A percentile compares a stretch with the other conserved stretches of the same genome.
Conservation (phyloP, 30 jellyfish, hydroid and myxozoan species). For the Pelagia noctiluca region DNA sequence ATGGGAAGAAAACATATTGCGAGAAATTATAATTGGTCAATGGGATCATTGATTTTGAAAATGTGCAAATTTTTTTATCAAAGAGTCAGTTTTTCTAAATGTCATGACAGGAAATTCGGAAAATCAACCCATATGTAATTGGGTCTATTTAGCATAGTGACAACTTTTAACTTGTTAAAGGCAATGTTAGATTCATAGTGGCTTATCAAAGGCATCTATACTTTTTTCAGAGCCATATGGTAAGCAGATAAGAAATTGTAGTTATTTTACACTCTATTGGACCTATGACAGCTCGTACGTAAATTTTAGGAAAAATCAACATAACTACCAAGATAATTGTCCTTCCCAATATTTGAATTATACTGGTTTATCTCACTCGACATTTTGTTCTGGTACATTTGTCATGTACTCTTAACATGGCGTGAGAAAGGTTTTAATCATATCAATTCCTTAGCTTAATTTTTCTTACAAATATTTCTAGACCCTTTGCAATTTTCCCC, state of each 20-base stretch:
- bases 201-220: too few relatives aligned
- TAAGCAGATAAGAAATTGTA: too few relatives aligned
- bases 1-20: not conserved
- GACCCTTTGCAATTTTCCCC: slow-evolving; percentile 3
- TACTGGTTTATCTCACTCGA: not conserved
- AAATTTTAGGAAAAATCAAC: too few relatives aligned
- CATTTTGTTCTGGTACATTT: not conserved
- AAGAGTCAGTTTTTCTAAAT: not conserved
- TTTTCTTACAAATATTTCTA: not conserved
- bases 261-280: too few relatives aligned
- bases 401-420: not conserved
- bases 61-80: not conserved
- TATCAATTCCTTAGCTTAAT: too few relatives aligned
- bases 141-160: too few relatives aligned
- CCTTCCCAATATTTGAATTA: not conserved
- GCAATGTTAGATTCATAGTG: too few relatives aligned
- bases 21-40: not conserved
- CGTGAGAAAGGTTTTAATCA: not conserved
- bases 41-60: not conserved
- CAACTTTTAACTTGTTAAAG: too few relatives aligned
- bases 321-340: not conserved
- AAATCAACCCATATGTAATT: too few relatives aligned
- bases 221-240: too few relatives aligned
- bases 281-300: too few relatives aligned
- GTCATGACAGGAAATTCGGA: too few relatives aligned